phyloP scores from a whole-genome alignment of 1,140 invertebrate genomes.

The Hycleus phaleratus region DNA sequence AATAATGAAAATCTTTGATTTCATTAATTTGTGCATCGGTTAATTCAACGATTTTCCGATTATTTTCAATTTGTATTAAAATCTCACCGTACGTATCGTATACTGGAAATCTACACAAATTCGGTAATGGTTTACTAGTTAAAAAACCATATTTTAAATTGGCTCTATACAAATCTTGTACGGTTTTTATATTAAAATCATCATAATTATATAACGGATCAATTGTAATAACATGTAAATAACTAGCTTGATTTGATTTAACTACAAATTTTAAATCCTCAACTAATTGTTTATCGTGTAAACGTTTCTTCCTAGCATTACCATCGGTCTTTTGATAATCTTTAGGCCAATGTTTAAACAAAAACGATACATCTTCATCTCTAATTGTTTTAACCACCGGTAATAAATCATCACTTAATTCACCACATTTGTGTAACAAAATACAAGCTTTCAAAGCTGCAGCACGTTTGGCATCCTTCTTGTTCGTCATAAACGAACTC shows the following conservation, averaged over 20 bases:
- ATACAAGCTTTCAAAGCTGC: constrained; percentile 72
- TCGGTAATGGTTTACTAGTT: constrained; percentile 48
- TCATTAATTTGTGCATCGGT: constrained; percentile 46
- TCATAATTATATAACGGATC: constrained; percentile 23
- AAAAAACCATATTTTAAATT: constrained; percentile 50
- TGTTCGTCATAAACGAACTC: constrained; percentile 52
- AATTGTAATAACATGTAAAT: constrained; percentile 35
- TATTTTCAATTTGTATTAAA: constrained; percentile 50
- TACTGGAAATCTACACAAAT: constrained; percentile 68
- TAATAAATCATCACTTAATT: constrained; percentile 70
- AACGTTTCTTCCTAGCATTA: constrained; percentile 21
- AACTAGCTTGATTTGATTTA: constrained; percentile 10
- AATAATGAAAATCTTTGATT: constrained; percentile 50
- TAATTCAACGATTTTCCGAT: constrained; percentile 47
- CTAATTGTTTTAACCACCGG: constrained; percentile 55
- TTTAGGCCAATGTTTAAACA: constrained; percentile 49
- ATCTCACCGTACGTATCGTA: constrained; percentile 79
- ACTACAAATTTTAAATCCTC: not conserved
- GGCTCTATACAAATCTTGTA: constrained; percentile 28
- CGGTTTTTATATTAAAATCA: constrained; percentile 12
- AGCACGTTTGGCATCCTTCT: constrained; percentile 66
- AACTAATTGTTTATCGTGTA: constrained; percentile 28
- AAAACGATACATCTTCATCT: constrained; percentile 34
- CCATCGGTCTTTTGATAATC: constrained; percentile 36
- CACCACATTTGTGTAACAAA: constrained; percentile 59